Evolutionary conservation across 1,140 invertebrate species (phyloP), one percentile per base, ranked within the genome.

Genomic region (Procambarus virginalis): DNA sequence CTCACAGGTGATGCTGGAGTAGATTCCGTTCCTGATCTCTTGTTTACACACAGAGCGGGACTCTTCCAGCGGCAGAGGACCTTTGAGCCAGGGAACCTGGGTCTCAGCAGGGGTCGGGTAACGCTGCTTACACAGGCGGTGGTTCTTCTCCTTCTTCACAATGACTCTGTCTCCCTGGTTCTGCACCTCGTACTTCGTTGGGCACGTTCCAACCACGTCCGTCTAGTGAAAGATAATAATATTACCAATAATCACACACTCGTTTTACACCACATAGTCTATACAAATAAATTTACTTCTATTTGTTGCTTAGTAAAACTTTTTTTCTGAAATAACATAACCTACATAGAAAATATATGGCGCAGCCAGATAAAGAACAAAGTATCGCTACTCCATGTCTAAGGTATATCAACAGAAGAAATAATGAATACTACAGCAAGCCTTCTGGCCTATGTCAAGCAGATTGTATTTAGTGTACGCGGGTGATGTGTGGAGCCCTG

Each of bases 131-230:
- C 91, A 91, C 14, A 78, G 68, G 9, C 83, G 86, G 55, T 91
- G 91, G 68, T 91, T 78, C 76, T 91, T 91, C 46, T 81, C 48
- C 79, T 89, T 89, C 17, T 48, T 86, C 2, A 91, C 86, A 46
- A 81, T 22, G 46, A 91, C 78, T 6, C 51, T 79, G n/a, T 78
- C 83, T 55, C 83, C 70, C n/a, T 91, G 77, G 5, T 22, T 70
- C 60, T 89, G 51, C 48, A 86, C 64, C 14, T 82, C 60, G 49
- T 91, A 91, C 10, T 46, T 20, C n/a, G 91, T 91, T 3, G 87
- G 87, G 75, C 91, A 91, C 46, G n/a, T 85, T 22, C 91, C 91
- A 0, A 89, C 58, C 12, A 91, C 83, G 60, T 91, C 91, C 9
- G 87, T 91, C 91, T 91, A 83, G 82, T 49, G 76, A 22, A 8